These are phyloP conservation scores for Gambusia affinis DNA, from an alignment of 2,113 vertebrate species.

Conservation along the genomic window DNA sequence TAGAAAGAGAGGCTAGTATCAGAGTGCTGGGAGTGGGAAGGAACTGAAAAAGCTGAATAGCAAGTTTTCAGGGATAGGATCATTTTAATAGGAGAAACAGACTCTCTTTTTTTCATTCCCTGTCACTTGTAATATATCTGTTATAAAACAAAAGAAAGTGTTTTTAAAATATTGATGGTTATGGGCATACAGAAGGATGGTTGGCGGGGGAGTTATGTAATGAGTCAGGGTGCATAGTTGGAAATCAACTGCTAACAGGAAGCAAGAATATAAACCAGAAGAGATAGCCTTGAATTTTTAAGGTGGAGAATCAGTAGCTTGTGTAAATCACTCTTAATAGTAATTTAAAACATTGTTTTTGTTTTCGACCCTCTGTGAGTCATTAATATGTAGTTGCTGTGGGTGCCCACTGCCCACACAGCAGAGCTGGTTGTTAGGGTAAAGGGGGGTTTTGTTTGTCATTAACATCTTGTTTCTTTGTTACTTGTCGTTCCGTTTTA, in stretches of 20 bases:
- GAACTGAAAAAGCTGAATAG: conserved; percentile 4
- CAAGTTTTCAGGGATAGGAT: not conserved
- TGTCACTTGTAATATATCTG: not conserved
- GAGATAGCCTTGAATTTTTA: conserved; percentile 12
- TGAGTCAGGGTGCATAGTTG: not conserved
- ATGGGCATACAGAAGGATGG: not conserved
- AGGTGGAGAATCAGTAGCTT: not conserved
- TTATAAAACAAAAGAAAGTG: not conserved
- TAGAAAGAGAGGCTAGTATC: conserved; percentile 7
- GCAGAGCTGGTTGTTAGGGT: conserved; percentile 14
- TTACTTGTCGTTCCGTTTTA: not conserved
- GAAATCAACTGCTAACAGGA: not conserved
- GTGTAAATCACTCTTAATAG: conserved; percentile 2
- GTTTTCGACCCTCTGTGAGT: conserved; percentile 16
- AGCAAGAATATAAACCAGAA: not conserved
- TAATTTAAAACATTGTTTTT: conserved; percentile 13
- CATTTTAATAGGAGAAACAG: not conserved
- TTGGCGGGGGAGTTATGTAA: not conserved
- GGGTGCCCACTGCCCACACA: conserved; percentile 3
- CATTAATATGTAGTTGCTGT: conserved; percentile 9
- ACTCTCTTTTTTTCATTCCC: not conserved
- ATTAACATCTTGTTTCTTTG: not conserved
- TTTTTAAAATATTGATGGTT: not conserved
- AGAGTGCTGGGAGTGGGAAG: conserved; percentile 11
- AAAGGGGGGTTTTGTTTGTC: conserved; percentile 4